Base-by-base conservation (phyloP, 1,140 invertebrate genomes). In the Cydia amplana region DNA sequence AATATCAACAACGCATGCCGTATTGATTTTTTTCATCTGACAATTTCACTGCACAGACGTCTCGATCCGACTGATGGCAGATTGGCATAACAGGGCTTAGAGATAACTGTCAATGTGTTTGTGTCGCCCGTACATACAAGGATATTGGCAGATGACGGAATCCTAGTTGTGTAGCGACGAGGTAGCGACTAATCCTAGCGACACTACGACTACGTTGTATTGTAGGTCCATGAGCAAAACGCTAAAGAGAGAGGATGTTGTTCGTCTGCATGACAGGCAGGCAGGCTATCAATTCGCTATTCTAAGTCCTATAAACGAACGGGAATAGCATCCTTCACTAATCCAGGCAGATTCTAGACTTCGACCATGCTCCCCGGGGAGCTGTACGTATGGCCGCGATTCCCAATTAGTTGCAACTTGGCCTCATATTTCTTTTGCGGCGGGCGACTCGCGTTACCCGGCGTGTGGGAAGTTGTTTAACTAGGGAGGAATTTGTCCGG, bases 351-450 rank as follows among this genome's bases (percentile, higher is more conserved):
- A 83, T 79, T 78, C 77, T 23, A 78, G 78, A 77, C 78, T 82
- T 76, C 76, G 77, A 49, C 55, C 76, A 74, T 76, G 76, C 82
- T 84, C 78, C 84, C 32, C 28, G 74, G 79, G 82, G 74, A 60
- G 74, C 74, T 77, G 80, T 82, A 88, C 84, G 85, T 90, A 88
- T 85, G 80, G 80, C 84, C 80, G 81, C 83, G 85, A 87, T 87
- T 89, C 87, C 86, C 87, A 87, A 90, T 91, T 90, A 91, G 85
- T 80, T 84, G 75, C 77, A 85, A 86, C 78, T 84, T 82, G 78
- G 65, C 78, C 80, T 89, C 89, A 89, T 88, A 89, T 89, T 89
- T 82, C 84, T 81, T 77, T 77, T 77, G 72, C 77, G 77, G 51
- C 20, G 20, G 20, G 55, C 55, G 55, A 5, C 14, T 49, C 55